These are phyloP conservation scores for Spilosoma lubricipeda DNA, from an alignment of 2,888 invertebrate genomes.

Conservation along the genomic window DNA sequence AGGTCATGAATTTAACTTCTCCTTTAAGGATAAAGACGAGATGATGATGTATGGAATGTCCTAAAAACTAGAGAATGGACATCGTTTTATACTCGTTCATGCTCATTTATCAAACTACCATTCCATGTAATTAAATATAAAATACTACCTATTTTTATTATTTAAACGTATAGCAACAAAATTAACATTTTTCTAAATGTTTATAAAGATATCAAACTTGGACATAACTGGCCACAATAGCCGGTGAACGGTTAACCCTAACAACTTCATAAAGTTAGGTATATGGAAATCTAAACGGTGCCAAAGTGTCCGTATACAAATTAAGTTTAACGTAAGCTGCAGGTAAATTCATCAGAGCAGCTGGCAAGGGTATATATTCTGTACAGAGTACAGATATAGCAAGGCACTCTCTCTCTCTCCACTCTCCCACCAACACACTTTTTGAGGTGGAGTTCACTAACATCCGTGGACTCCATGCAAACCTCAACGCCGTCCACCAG, in stretches of 20 bases:
- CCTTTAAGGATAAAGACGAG: too few species aligned
- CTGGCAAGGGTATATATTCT: conserved; percentile 23
- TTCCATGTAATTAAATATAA: neutral
- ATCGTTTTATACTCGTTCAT: too few species aligned
- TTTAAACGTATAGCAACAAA: too few species aligned
- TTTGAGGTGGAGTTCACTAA: too few species aligned
- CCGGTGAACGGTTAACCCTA: neutral
- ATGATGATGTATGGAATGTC: too few species aligned
- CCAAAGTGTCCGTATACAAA: conserved; percentile 8
- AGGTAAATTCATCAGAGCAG: conserved; percentile 20
- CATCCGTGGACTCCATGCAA: too few species aligned
- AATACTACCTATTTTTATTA: neutral
- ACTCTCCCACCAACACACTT: too few species aligned
- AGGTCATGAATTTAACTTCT: too few species aligned
- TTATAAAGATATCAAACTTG: neutral
- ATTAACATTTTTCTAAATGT: neutral
- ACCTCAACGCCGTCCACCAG: too few species aligned
- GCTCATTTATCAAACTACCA: neutral
- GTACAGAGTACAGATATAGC: neutral
- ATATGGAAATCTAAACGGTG: conserved; percentile 1
- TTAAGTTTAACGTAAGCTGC: conserved; percentile 3
- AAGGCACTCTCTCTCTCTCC: too few species aligned
- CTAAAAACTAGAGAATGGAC: too few species aligned
- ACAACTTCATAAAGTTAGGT: conserved; percentile 7
- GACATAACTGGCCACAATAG: neutral